Evolutionary conservation across 2,888 invertebrate genomes (phyloP).

Genomic region (Nipponacmea schrenckii): DNA sequence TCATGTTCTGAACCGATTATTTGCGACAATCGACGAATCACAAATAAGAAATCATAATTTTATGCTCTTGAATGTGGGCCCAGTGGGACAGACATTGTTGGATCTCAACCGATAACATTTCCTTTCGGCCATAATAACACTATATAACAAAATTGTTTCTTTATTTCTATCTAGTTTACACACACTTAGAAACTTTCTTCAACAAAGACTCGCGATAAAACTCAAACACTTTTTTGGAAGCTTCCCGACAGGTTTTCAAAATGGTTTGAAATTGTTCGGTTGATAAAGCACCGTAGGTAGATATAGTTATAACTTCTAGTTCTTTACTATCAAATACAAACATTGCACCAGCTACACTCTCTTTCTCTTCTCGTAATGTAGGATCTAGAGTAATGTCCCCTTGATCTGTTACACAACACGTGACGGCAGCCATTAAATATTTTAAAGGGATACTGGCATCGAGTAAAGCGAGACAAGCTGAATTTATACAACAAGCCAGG

Average conservation of each 20-base stretch:
- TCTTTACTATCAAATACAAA: conserved; percentile 60
- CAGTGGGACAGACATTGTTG: no score
- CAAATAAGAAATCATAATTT: no score
- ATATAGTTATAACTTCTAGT: conserved; percentile 48
- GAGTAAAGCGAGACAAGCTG: conserved; percentile 83
- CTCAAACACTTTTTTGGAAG: conserved; percentile 50
- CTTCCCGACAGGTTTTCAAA: conserved; percentile 43
- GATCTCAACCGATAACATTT: no score
- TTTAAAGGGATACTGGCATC: conserved; percentile 87
- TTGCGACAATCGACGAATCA: no score
- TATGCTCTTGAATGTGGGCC: no score
- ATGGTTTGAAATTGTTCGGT: conserved; percentile 54
- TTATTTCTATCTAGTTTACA: conserved; percentile 21
- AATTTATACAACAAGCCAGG: conserved; percentile 84
- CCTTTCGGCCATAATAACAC: no score
- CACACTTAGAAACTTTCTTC: conserved; percentile 51
- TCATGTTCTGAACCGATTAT: no score
- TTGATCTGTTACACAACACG: conserved; percentile 75
- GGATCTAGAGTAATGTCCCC: conserved; percentile 77
- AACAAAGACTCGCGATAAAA: conserved; percentile 56
- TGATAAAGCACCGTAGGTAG: conserved; percentile 50
- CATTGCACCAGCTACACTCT: conserved; percentile 41
- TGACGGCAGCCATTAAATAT: conserved; percentile 82
- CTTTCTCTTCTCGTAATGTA: conserved; percentile 68
- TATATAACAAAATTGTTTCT: neutral